Conservation (phyloP, 2,888 invertebrate species). For the Rotaria magnacalcarata region DNA sequence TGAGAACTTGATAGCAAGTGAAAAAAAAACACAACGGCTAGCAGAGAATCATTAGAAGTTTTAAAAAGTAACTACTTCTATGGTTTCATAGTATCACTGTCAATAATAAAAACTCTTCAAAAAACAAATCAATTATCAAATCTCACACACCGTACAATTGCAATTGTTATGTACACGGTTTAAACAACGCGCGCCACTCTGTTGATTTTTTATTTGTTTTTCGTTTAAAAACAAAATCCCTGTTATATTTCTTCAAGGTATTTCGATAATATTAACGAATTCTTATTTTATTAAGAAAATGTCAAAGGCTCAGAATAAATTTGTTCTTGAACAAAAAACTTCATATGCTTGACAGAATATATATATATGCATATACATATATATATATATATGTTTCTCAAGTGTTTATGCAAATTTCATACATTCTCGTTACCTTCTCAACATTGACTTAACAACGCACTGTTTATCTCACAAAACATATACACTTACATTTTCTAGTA, state of each 20-base stretch:
- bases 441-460: neutral
- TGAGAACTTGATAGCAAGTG: neutral
- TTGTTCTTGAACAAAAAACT: neutral
- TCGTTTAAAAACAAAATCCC: no score
- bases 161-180: no score
- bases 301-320: neutral
- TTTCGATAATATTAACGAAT: no score
- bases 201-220: no score
- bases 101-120: neutral
- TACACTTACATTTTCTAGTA: no score
- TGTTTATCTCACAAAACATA: no score
- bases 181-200: no score
- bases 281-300: neutral
- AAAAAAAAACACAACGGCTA: neutral
- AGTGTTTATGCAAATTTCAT: no score
- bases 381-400: no score
- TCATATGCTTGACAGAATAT: no score
- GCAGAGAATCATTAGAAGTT: neutral
- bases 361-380: no score
- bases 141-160: neutral
- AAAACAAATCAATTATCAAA: neutral
- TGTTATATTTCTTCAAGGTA: no score
- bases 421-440: neutral
- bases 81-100: neutral
- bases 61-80: neutral